Conservation (phyloP, 2,797 vertebrate genomes). For the Gouania willdenowi region DNA sequence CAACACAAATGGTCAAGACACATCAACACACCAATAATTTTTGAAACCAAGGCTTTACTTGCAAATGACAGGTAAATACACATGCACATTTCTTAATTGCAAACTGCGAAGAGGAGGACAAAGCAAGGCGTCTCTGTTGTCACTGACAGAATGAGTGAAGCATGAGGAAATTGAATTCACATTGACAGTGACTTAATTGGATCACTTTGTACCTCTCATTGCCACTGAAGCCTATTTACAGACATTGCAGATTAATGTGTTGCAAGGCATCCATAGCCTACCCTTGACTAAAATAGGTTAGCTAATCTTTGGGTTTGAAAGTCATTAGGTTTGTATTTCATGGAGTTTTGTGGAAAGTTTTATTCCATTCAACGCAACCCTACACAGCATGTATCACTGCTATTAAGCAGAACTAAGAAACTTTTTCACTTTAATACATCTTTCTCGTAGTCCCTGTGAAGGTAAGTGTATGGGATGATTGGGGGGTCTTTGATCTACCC, state of each 20-base stretch:
- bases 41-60: conserved; percentile 27
- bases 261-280: conserved; percentile 36
- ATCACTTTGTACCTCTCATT: conserved; percentile 65
- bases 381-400: too few relatives aligned
- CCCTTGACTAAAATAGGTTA: conserved; percentile 27
- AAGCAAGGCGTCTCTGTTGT: conserved; percentile 47
- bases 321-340: too few relatives aligned
- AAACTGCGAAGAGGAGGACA: conserved; percentile 51
- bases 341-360: too few relatives aligned
- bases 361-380: too few relatives aligned
- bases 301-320: conserved; percentile 40
- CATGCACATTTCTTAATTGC: conserved; percentile 52
- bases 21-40: conserved; percentile 37
- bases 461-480: too few relatives aligned
- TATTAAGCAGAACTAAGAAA: too few relatives aligned
- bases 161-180: conserved; percentile 59
- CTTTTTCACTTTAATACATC: too few relatives aligned
- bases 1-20: too few relatives aligned
- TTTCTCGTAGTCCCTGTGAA: too few relatives aligned
- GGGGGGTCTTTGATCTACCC: too few relatives aligned
- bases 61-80: conserved; percentile 54
- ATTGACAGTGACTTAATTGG: conserved; percentile 61
- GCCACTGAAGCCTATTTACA: conserved; percentile 58
- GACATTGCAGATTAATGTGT: conserved; percentile 37
- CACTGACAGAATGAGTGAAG: conserved; percentile 48